Base-by-base conservation (phyloP, 2,113 vertebrate species). In the Gallinago undulata region DNA sequence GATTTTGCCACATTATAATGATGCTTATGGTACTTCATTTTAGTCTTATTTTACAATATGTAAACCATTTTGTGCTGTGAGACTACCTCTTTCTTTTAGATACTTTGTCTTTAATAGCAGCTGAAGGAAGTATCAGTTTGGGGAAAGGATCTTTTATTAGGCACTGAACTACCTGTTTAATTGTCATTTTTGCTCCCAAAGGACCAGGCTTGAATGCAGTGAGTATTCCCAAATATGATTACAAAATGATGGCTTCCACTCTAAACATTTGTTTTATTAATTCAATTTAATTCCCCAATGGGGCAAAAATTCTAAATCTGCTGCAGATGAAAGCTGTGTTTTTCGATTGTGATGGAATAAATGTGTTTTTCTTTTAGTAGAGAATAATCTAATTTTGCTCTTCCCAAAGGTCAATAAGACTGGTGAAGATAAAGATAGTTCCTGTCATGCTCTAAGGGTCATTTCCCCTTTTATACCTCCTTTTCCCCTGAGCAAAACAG, bases 381-480 rank as follows among this genome's bases (percentile, higher is more conserved):
- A 81, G 11, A 53, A 73, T 67, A 89, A 84, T 60, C 64, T 92
- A 62, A 81, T 84, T 96, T 91, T 94, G 18, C 27, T 63, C 35
- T 89, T 92, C 66, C 60, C 83, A 74, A 95, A 92, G 57, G 55
- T 87, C 5, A 10, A 30, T 73, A 91, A 62, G 66, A 27, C 25
- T 90, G 51, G 68, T 75, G 39, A 96, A 90, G 88, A 84, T 92
- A 88, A 92, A 96, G 25, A 78, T 90, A 81, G 64, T 33, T 88
- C 35, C 43, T 86, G 69, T 84, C 66, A 76, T 73, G n/a, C 62
- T 93, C 6, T 48, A 76, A 90, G 73, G 48, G 82, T 81, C 10
- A 37, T 86, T 94, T 93, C 81, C 25, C 37, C 19, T 73, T 78
- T 84, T 81, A 66, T 79, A 62, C 18, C 24, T 89, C 21, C 31